These are phyloP conservation scores for Oedothorax gibbosus DNA, from an alignment of 1,140 invertebrate genomes.

Conservation along the genomic window DNA sequence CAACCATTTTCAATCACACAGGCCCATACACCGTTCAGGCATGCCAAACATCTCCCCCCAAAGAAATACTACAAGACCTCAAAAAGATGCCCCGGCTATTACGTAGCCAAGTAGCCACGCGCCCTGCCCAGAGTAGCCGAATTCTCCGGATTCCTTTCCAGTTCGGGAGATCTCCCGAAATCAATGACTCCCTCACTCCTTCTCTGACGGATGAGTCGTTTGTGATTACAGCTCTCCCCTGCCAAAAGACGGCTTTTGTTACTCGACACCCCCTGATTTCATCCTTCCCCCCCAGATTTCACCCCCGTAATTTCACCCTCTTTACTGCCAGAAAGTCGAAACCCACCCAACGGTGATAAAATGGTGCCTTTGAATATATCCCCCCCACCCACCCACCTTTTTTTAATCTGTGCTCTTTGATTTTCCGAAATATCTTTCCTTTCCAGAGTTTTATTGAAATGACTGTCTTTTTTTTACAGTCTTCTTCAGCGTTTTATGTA, in stretches of 20 bases:
- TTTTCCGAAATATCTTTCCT: too few relatives aligned
- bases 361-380: conserved; percentile 16
- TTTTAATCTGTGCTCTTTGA: neutral
- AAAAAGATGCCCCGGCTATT: too few relatives aligned
- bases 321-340: conserved; percentile 57
- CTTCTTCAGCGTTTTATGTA: too few relatives aligned
- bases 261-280: conserved; percentile 38
- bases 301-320: conserved; percentile 29
- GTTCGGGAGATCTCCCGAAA: conserved; percentile 45
- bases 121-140: conserved; percentile 19
- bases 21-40: neutral
- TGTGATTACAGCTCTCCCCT: conserved; percentile 53
- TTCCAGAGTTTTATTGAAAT: too few relatives aligned
- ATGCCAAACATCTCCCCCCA: neutral
- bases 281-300: neutral
- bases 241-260: conserved; percentile 52
- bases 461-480: too few relatives aligned
- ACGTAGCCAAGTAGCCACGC: neutral
- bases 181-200: conserved; percentile 55
- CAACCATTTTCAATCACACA: too few relatives aligned
- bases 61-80: conserved; percentile 28
- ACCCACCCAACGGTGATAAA: conserved; percentile 26
- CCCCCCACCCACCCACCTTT: neutral
- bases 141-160: conserved; percentile 31
- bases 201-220: conserved; percentile 57